Evolutionary conservation across 2,888 invertebrate species (phyloP), one percentile per base, ranked within the genome.

Genomic region (Diaperis boleti): DNA sequence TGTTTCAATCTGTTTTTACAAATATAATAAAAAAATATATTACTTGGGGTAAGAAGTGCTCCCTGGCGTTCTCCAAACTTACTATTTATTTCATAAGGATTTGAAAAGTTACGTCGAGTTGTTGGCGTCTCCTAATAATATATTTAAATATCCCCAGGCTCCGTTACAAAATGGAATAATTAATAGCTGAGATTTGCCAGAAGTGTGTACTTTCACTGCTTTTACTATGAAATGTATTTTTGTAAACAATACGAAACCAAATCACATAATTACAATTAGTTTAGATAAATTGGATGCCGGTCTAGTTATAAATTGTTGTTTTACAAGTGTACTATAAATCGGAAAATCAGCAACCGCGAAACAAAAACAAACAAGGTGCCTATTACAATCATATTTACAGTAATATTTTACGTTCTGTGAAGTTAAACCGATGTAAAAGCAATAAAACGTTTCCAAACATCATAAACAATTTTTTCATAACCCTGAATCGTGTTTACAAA

Each of bases 391-490:
- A 33, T 33, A 56, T 56, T 56, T 45, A 56, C 22, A 11, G 14
- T 18, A 35, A 44, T 45, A 56, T 56, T 56, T 44, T 35, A 56
- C 15, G 22, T 31, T 15, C 29, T 13, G 11, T 37, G 49, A 45
- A 18, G 14, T 45, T 33, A 49, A 49, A 35, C 49, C 35, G 42
- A 42, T 41, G 31, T 42, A 11, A 31, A 17, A 29, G 45, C 56
- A 35, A 35, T 56, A 56, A 56, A 56, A 17, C 10, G 54, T 54
- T 55, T 20, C 42, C 42, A 33, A 18, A 45, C 14, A 14, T 41
- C 26, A 52, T 56, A 56, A 56, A 56, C 35, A 56, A 56, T 42
- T 18, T 55, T 41, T 55, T 26, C 54, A 11, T 55, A 55, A 55
- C 41, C 15, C 39, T 26, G 14, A 42, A 45, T 11, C 2, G 22